Evolutionary conservation across 2,797 vertebrate genomes (phyloP), one percentile per base, ranked within the genome.

Genomic region (Lagorchestes hirsutus): DNA sequence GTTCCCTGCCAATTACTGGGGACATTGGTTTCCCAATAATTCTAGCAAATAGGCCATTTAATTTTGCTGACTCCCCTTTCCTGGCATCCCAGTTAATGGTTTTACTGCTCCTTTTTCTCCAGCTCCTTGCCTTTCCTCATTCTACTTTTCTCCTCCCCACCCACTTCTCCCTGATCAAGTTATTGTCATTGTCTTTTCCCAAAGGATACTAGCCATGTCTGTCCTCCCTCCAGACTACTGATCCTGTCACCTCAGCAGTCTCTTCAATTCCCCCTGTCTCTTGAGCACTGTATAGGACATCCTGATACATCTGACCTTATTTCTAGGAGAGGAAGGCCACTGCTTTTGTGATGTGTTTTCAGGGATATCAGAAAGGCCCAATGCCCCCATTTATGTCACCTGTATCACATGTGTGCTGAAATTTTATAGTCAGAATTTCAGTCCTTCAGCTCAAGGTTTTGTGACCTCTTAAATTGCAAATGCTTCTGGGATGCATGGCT

Each of bases 41-140:
- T 62, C 95, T 97, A 95, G 94, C 94, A 96, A 95, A 67, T 31
- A 91, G 91, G 92, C 91, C 90, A 90, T 96, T 74, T 90, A 92
- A 93, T 96, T 96, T 96, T 93, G 11, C 59, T 8, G 54, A 2
- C 0, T 0, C 50, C 46, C 93, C 87, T 95, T 59, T 91, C 87
- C 6, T 1, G 95, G 87, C 91, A 34, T 55, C 90, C 22, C 56
- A 1, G 52, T 16, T 31, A 59, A 74, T 52, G n/a, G 54, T 34
- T 40, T 40, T 50, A 94, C 93, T 56, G 12, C 16, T 10, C 9
- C 18, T 74, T 29, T 29, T 27, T 92, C 94, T 93, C 54, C 31
- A 62, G 52, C 54, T n/a, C 34, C 0, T 0, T 0, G 56, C 31
- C 29, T 11, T 46, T 46, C 52, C 4, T 16, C 40, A 55, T 91